Conservation (phyloP, 2,113 vertebrate genomes). For the Acinonyx jubatus region DNA sequence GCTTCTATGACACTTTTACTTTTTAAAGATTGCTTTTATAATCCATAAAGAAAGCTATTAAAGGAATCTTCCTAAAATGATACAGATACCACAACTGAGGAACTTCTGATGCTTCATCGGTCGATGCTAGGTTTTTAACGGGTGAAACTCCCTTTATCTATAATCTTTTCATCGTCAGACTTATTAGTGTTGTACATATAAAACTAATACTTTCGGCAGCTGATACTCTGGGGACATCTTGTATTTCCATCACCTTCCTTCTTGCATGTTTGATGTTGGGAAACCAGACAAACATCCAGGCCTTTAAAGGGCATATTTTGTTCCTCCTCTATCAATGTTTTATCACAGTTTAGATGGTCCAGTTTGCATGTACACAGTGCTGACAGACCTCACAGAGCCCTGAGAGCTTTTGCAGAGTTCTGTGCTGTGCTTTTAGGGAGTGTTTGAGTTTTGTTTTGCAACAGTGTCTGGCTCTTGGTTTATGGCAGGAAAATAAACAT, state of each 20-base stretch:
- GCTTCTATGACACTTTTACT: not conserved
- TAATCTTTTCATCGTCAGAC: not conserved
- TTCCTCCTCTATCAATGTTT: not conserved
- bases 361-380: not conserved
- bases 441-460: not conserved
- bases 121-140: not conserved
- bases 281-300: not conserved
- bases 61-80: not conserved
- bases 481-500: not conserved
- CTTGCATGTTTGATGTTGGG: not conserved
- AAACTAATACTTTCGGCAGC: not conserved
- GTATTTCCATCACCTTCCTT: not conserved
- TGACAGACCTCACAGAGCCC: not conserved
- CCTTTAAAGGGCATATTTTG: not conserved
- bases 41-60: not conserved
- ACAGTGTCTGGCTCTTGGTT: not conserved
- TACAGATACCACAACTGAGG: not conserved
- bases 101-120: not conserved
- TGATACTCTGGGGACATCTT: not conserved
- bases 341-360: not conserved
- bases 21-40: slow-evolving; percentile 5
- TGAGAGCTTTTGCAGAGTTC: not conserved
- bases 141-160: not conserved
- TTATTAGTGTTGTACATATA: not conserved
- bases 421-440: not conserved